Evolutionary conservation across 2,113 vertebrate genomes (phyloP), one percentile per base, ranked within the genome.

Genomic region (Mormoops blainvillei): DNA sequence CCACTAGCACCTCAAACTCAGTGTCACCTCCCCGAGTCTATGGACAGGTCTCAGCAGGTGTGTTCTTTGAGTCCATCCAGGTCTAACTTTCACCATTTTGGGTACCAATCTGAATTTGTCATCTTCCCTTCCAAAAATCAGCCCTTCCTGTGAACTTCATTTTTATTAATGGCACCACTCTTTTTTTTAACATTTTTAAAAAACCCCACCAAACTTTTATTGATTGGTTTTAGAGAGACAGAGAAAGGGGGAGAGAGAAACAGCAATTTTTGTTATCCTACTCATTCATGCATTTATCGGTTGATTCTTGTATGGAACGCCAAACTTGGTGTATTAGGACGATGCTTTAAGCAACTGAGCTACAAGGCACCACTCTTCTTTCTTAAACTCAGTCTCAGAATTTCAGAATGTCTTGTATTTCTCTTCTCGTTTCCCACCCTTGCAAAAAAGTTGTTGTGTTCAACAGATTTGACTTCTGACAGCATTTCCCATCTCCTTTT

Each of bases 401-500:
- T 89, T 65, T 41, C 85, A 78, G 89, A 77, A 45, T 15, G 68
- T 48, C 68, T 52, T 70, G 38, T 36, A 11, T 45, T 76, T 71
- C 76, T 58, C 56, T 43, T 43, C 22, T 50, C 15, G 3, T 38
- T 16, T 67, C 52, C 24, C 36, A 13, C 36, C 58, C 43, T 61
- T 38, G 18, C 43, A 70, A 78, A 56, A 36, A 20, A 45, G n/a
- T 28, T 15, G 3, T 28, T 31, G 11, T 56, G 24, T 65, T 65
- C 3, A 9, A 16, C 33, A 20, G 80, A 28, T 24, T 54, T 24
- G 33, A 7, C 15, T 43, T 38, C 70, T 1, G 0, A 4, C 15
- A 33, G 36, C 26, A 58, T n/a, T 76, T 89, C 28, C 20, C 19
- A 16, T 36, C 78, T 43, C 19, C 20, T 58, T 28, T 36, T 71